Base-by-base conservation (phyloP, 2,888 invertebrate genomes). In the Plebejus argus region DNA sequence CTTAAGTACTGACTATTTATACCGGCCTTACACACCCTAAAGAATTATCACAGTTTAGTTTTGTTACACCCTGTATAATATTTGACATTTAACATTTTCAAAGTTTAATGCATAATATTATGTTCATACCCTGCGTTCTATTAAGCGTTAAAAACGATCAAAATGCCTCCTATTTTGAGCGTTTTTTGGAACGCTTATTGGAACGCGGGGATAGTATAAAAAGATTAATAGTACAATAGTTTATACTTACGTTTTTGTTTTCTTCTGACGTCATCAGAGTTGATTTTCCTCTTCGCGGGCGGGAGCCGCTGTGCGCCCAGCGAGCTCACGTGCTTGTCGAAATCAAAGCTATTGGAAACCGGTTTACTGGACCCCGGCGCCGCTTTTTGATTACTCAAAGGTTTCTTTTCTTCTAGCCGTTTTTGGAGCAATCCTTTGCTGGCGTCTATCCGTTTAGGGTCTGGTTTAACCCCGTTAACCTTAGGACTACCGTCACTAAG, bases 231-330 rank as follows among this genome's bases (percentile, higher is more conserved):
- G 39, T 39, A 39, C 39, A 39, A 2, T 39, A 10, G 1, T 39
- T 39, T 39, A 39, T 10, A 81, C 91, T 88, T 83, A 92, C 91
- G 90, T 84, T 90, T 91, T 72, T 84, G 88, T 81, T 89, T 91
- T 79, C 82, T 86, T 70, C 82, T 84, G 33, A 81, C 80, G 74
- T 90, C 90, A 78, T 89, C 89, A 28, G 86, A 82, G 3, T 86
- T 86, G 72, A 84, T 85, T 86, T 88, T 89, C 83, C 88, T 86
- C 80, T 87, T 95, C 1, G 90, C 89, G 0, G 95, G 94, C 18
- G 95, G 95, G 82, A 94, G 94, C 82, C 95, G 95, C 79, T 89
- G 86, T 72, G 86, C 88, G 71, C 85, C 86, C 77, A 94, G 83
- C 4, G 91, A 87, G 82, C 86, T 91, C 1, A 94, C 91, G 82